These are phyloP conservation scores for Rhincodon typus DNA, from an alignment of 2,797 vertebrate genomes.

Conservation along the genomic window DNA sequence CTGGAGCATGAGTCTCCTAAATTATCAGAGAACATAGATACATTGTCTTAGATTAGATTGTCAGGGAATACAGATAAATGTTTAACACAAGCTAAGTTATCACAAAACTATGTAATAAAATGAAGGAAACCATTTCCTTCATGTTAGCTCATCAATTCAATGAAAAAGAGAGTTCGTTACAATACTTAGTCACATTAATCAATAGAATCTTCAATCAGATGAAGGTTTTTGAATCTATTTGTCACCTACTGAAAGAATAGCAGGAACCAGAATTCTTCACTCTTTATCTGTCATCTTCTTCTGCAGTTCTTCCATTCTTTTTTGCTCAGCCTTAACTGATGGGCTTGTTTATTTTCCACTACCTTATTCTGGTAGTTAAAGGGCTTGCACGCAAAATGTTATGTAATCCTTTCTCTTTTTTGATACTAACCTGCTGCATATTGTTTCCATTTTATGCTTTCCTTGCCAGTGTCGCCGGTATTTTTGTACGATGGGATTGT, in stretches of 20 bases:
- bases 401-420: not conserved
- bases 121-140: not conserved
- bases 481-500: not conserved
- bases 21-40: not conserved
- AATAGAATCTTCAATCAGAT: not conserved
- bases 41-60: not conserved
- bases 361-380: not conserved
- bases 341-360: not conserved
- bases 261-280: not conserved
- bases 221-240: not conserved
- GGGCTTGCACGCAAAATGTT: not conserved
- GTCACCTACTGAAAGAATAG: not conserved
- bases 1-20: not conserved
- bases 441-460: not conserved
- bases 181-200: not conserved
- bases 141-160: not conserved
- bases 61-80: not conserved
- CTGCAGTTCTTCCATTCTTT: not conserved
- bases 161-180: not conserved
- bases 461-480: not conserved
- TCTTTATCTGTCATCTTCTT: not conserved
- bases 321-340: not conserved
- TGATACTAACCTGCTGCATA: not conserved
- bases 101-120: not conserved
- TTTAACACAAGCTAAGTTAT: not conserved